Evolutionary conservation across 1,140 invertebrate genomes (phyloP).

Genomic region (Brachionus plicatilis): DNA sequence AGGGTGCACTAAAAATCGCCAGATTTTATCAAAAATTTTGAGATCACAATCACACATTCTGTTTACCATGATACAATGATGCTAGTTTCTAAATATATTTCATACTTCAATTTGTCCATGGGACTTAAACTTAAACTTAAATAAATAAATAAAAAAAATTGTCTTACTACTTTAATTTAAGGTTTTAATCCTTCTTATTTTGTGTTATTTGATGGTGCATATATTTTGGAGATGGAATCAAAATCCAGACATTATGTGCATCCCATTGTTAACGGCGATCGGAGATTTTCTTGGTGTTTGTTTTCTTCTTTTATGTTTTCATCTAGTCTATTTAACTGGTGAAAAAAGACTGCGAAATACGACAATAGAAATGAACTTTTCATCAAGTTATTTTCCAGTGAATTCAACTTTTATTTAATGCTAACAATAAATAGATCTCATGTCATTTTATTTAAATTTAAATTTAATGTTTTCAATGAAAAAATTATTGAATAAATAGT

Average conservation of each 20-base stretch:
- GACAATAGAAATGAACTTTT: background rate
- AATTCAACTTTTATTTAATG: background rate
- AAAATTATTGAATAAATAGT: too few species aligned
- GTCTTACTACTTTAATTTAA: constrained; percentile 57
- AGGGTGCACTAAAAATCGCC: too few species aligned
- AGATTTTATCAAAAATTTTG: too few species aligned
- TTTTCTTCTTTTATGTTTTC: constrained; percentile 25
- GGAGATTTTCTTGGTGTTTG: constrained; percentile 84
- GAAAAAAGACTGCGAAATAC: background rate
- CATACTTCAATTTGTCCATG: too few species aligned
- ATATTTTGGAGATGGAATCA: constrained; percentile 77
- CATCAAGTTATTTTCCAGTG: background rate
- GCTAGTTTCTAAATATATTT: too few species aligned
- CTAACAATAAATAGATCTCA: too few species aligned
- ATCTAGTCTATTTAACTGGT: constrained; percentile 13
- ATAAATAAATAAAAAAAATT: too few species aligned
- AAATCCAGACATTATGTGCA: constrained; percentile 92
- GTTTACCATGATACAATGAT: too few species aligned
- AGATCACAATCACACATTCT: too few species aligned
- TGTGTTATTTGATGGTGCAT: constrained; percentile 74
- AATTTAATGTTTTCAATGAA: too few species aligned
- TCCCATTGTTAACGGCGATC: constrained; percentile 83
- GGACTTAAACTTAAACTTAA: too few species aligned
- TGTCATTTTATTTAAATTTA: too few species aligned
- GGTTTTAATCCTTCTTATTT: constrained; percentile 54